Percentiles rank a stretch among this genome's conserved stretches.
These are phyloP conservation scores for Chromoteleia sp. DNA, from an alignment of 2,888 invertebrate genomes.

Conservation along the genomic window DNA sequence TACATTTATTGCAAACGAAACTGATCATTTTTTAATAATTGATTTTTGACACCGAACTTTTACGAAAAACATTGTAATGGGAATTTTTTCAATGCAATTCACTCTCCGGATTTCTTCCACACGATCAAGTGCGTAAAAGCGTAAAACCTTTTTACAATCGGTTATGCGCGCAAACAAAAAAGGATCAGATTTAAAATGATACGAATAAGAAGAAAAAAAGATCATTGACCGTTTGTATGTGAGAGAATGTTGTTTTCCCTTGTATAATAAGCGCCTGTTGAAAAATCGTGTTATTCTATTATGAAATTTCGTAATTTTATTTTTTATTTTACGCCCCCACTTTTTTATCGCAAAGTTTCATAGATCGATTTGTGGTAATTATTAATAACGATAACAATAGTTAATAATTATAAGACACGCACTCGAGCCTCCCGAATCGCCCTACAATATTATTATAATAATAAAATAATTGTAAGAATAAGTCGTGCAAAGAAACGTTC, in stretches of 20 bases:
- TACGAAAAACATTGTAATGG: constrained; percentile 33
- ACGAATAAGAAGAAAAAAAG: constrained; percentile 21
- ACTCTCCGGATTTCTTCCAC: constrained; percentile 57
- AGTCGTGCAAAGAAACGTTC: constrained; percentile 53
- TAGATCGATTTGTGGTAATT: constrained; percentile 59
- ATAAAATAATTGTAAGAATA: constrained; percentile 42
- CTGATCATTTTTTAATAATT: constrained; percentile 29
- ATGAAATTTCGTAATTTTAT: constrained; percentile 67
- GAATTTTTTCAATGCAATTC: constrained; percentile 64
- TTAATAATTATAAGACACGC: constrained; percentile 57
- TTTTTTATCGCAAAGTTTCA: constrained; percentile 65
- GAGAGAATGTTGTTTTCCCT: constrained; percentile 65
- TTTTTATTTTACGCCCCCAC: constrained; percentile 56
- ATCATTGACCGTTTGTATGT: constrained; percentile 60
- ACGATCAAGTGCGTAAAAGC: constrained; percentile 28
- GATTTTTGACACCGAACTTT: constrained; percentile 21
- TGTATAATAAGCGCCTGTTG: constrained; percentile 63
- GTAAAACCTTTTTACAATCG: constrained; percentile 7
- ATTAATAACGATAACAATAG: constrained; percentile 49
- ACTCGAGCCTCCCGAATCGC: constrained; percentile 63
- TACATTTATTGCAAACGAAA: constrained; percentile 39
- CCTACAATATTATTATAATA: constrained; percentile 29
- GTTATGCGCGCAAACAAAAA: constrained; percentile 15
- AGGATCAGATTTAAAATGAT: constrained; percentile 31
- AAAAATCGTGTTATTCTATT: constrained; percentile 68